Evolutionary conservation across 1,140 invertebrate genomes (phyloP), one percentile per base, ranked within the genome.

Genomic region (Panagrolaimus sp.): DNA sequence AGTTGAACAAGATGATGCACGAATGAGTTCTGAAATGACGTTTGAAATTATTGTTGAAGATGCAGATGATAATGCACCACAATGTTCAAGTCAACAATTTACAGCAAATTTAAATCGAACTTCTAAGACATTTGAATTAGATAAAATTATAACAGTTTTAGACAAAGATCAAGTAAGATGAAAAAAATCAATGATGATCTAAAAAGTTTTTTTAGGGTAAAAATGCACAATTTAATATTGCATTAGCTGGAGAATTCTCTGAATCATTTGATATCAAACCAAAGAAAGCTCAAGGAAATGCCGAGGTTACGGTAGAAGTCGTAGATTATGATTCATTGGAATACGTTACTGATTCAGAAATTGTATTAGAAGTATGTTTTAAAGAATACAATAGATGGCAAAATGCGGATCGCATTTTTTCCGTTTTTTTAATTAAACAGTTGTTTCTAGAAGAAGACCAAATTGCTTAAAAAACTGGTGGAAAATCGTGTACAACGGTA

Each of bases 21-120:
- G 16, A 13, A 63, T 63, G 62, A 43, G 2, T 13, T 23, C 9
- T 42, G 62, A 63, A 20, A 43, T 31, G 27, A 43, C 38, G 2
- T 31, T 63, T 16, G 27, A 42, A 27, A 42, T 63, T 63, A 31
- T 42, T 43, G 62, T 63, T 42, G 62, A 63, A 63, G 62, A 63
- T 43, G 16, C 38, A 5, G 62, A 63, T 43, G 62, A 63, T n/a
- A 63, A 63, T 38, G 14, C 27, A 4, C 62, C 62, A 1, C 27
- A 43, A 38, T 63, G 62, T 63, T 63, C 38, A 16, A 27, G 16
- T 42, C 27, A 63, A 63, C 16, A 31, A 20, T 63, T 38, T 43
- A 14, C 16, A 27, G 42, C 38, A 20, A 31, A 43, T 63, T 27
- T 63, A 1, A 43, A 63, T 42, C 3, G 27, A 8, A 42, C 62